Evolutionary conservation across 2,888 invertebrate species (phyloP).

Genomic region (Ormyrus thymus): DNA sequence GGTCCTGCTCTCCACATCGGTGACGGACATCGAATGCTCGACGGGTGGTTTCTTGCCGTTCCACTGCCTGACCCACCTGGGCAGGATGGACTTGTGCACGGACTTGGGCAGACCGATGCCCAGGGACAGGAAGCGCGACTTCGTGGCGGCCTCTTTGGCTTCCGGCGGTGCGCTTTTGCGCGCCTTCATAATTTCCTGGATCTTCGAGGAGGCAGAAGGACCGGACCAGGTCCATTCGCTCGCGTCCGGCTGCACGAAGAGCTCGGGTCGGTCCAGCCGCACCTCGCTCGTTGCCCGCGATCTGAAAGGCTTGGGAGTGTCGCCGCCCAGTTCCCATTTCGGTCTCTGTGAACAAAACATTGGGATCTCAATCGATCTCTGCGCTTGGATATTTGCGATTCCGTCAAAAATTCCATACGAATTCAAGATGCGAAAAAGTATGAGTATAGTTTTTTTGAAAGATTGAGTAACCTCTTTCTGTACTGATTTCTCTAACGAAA

Average conservation of each 20-base stretch:
- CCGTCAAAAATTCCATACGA: too few species aligned
- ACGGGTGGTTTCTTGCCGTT: not conserved
- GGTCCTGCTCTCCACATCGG: slow-evolving; percentile 58
- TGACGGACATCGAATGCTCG: slow-evolving; percentile 58
- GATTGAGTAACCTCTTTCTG: too few species aligned
- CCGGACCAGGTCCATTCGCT: slow-evolving; percentile 84
- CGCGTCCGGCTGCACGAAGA: slow-evolving; percentile 71
- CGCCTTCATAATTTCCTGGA: slow-evolving; percentile 75
- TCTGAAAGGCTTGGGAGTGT: slow-evolving; percentile 74
- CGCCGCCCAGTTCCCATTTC: slow-evolving; percentile 77
- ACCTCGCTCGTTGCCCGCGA: slow-evolving; percentile 81
- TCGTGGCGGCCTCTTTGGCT: slow-evolving; percentile 54
- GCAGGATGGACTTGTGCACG: slow-evolving; percentile 64
- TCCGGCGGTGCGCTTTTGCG: slow-evolving; percentile 55
- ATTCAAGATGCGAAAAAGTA: too few species aligned
- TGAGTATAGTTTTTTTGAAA: too few species aligned
- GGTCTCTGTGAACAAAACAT: slow-evolving; percentile 56
- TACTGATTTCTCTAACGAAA: too few species aligned
- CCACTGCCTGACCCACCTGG: slow-evolving; percentile 65
- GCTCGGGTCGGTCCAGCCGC: slow-evolving; percentile 70
- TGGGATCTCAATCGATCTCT: too few species aligned
- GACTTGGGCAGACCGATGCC: slow-evolving; percentile 63
- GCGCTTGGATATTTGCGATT: too few species aligned
- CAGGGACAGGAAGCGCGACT: slow-evolving; percentile 66
- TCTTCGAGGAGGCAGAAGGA: slow-evolving; percentile 79